These are phyloP conservation scores for Syngnathus scovelli DNA, from an alignment of 2,113 vertebrate genomes.

Conservation along the genomic window DNA sequence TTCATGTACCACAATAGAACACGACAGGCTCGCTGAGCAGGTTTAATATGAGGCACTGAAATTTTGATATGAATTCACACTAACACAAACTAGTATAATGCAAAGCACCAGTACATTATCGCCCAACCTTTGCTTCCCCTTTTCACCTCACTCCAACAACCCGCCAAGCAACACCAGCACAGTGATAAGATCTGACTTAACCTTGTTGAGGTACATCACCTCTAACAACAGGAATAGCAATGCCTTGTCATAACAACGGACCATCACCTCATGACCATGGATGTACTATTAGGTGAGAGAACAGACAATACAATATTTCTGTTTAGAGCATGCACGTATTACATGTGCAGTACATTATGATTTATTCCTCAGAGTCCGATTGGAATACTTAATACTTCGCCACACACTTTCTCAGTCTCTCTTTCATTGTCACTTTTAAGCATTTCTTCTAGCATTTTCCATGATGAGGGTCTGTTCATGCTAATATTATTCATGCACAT, in stretches of 20 bases:
- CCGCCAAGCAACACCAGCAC: constrained; percentile 30
- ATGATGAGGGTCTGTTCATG: no score
- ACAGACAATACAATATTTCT: constrained; percentile 30
- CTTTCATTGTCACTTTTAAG: no score
- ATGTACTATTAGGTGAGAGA: constrained; percentile 23
- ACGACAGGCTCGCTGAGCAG: constrained; percentile 9
- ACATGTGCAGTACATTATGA: constrained; percentile 24
- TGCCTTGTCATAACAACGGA: constrained; percentile 59
- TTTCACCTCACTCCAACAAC: constrained; percentile 29
- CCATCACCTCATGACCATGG: constrained; percentile 48
- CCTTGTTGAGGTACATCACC: constrained; percentile 66
- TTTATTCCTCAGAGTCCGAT: constrained; percentile 4
- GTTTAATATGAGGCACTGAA: background rate
- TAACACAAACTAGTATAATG: background rate
- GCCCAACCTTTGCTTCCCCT: constrained; percentile 27
- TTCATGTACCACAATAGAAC: constrained; percentile 6
- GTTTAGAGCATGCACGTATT: constrained; percentile 16
- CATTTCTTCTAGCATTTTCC: no score
- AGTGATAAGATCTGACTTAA: constrained; percentile 67
- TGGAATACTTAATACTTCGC: background rate
- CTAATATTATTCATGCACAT: no score
- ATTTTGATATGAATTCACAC: constrained; percentile 8
- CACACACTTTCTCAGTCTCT: no score
- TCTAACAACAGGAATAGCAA: constrained; percentile 62
- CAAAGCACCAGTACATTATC: constrained; percentile 43